Conservation (phyloP, 2,888 invertebrate species). For the Lymantria dispar region DNA sequence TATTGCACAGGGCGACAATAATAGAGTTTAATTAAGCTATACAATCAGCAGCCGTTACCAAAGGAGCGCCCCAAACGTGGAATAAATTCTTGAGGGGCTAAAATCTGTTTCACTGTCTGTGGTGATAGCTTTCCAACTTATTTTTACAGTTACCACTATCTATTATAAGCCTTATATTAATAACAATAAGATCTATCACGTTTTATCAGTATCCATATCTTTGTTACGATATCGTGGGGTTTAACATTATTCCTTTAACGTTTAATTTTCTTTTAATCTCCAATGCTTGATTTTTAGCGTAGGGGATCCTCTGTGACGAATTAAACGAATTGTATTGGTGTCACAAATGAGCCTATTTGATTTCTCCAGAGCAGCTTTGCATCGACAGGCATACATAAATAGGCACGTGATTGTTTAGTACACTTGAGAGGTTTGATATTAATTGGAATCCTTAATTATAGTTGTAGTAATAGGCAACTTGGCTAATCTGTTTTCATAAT, state of each 20-base stretch:
- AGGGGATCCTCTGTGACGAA: conserved; percentile 75
- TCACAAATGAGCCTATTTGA: conserved; percentile 79
- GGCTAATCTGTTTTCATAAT: too few relatives aligned
- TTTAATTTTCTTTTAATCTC: conserved; percentile 82
- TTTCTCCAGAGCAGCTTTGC: conserved; percentile 59
- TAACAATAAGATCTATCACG: conserved; percentile 20
- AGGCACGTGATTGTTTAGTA: conserved; percentile 51
- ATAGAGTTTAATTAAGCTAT: conserved; percentile 76
- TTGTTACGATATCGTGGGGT: conserved; percentile 53
- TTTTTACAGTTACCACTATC: not conserved
- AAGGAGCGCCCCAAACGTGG: conserved; percentile 76
- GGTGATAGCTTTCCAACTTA: conserved; percentile 47
- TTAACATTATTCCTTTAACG: conserved; percentile 68
- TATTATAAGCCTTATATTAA: conserved; percentile 29
- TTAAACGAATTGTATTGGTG: conserved; percentile 79
- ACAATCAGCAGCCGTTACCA: conserved; percentile 76
- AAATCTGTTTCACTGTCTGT: conserved; percentile 59
- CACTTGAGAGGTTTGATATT: too few relatives aligned
- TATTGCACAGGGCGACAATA: conserved; percentile 62
- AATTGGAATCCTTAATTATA: too few relatives aligned
- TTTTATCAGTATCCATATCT: conserved; percentile 10
- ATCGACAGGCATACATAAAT: conserved; percentile 47
- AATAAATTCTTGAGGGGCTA: conserved; percentile 73
- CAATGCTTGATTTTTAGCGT: conserved; percentile 73
- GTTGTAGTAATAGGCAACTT: too few relatives aligned